Evolutionary conservation across 2,113 vertebrate genomes (phyloP).

Genomic region (Lepus americanus): DNA sequence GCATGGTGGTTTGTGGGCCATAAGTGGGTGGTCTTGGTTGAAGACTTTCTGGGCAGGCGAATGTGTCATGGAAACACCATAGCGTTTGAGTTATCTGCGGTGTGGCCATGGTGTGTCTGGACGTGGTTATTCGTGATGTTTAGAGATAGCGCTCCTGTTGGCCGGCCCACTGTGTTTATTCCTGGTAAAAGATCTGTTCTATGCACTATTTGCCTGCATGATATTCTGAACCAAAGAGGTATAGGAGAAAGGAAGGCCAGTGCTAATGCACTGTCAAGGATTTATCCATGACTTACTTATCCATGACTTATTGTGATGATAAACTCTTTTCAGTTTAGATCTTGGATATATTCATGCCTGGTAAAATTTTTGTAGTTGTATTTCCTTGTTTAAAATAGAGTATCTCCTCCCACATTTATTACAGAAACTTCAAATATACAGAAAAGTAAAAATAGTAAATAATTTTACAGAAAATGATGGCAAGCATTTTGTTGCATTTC

Average conservation of each 20-base stretch:
- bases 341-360: not conserved
- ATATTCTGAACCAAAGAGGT: not conserved
- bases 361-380: slow-evolving; percentile 38
- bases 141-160: not conserved
- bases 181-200: not conserved
- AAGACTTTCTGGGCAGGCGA: slow-evolving; percentile 41
- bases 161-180: not conserved
- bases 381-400: slow-evolving; percentile 48
- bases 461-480: slow-evolving; percentile 40
- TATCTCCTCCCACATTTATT: not conserved
- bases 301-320: not conserved
- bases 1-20: slow-evolving; percentile 55
- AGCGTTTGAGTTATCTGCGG: not conserved
- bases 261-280: not conserved
- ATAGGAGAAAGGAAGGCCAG: not conserved
- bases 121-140: not conserved
- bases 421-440: slow-evolving; percentile 38
- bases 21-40: slow-evolving; percentile 63
- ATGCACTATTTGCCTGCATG: not conserved
- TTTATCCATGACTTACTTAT: not conserved
- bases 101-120: not conserved
- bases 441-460: slow-evolving; percentile 36
- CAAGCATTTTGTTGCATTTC: slow-evolving; percentile 28
- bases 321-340: not conserved
- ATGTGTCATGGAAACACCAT: slow-evolving; percentile 32